These are phyloP conservation scores for Platycercus adscitus DNA, from an alignment of 2,113 vertebrate species.

Conservation along the genomic window DNA sequence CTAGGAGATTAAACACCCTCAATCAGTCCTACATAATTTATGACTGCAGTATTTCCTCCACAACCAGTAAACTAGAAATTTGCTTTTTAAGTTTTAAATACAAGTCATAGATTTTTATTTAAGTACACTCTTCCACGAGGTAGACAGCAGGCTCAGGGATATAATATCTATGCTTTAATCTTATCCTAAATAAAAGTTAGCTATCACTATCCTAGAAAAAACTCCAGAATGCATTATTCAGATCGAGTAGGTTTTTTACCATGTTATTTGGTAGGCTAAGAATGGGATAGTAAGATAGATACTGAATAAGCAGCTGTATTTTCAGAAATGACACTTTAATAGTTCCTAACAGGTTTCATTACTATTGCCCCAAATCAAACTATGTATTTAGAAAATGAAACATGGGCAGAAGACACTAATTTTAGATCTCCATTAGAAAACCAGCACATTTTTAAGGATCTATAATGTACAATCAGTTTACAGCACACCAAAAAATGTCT, in stretches of 20 bases:
- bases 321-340: neutral
- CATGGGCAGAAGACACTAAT: neutral
- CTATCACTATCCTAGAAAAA: neutral
- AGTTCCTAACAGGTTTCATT: neutral
- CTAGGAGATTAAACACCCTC: neutral
- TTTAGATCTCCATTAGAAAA: conserved; percentile 3
- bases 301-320: neutral
- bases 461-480: neutral
- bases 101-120: neutral
- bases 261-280: neutral
- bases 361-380: neutral
- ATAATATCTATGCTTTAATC: neutral
- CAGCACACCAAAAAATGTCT: neutral
- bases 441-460: neutral
- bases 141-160: neutral
- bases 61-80: neutral
- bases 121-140: neutral
- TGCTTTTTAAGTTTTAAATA: neutral
- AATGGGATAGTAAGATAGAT: neutral
- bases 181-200: neutral
- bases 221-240: neutral
- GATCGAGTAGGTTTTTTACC: neutral
- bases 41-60: neutral
- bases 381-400: neutral
- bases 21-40: neutral